Base-by-base conservation (phyloP, 2,888 invertebrate genomes). In the Lepetodrilus schrolli region DNA sequence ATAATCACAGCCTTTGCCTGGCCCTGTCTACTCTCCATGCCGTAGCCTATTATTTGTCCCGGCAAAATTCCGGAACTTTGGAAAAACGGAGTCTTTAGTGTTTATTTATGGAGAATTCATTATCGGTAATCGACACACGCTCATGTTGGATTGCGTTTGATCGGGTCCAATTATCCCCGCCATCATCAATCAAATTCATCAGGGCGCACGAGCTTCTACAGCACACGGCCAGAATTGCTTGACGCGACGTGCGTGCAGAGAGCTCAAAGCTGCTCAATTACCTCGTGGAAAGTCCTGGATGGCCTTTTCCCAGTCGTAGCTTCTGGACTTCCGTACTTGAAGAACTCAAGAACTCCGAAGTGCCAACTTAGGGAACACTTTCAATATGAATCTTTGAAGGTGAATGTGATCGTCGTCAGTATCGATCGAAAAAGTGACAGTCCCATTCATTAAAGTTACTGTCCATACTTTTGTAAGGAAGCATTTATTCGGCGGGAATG, bases 21-120 rank as follows among this genome's bases (percentile, higher is more conserved):
- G 26, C 38, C 43, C 26, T 47, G 68, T 68, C 68, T 68, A 47
- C 68, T 68, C 68, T 26, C 13, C 21, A 10, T n/a, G n/a, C n/a
- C 47, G 26, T 23, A 47, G 30, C 43, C 68, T 68, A 26, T 68
- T 68, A 68, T 68, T 68, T 68, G 4, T 26, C 43, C 43, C 68
- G 23, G 68, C 43, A 47, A 68, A 68, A 68, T 68, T 38, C 68
- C 68, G 68, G 68, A 68, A 68, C 38, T 47, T 43, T 47, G 68
- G 43, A 47, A 68, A 68, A 68, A 43, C 68, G 68, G 43, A 38
- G 68, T 68, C 68, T 68, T 68, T 68, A 68, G 43, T 47, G 68
- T 68, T 68, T 68, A 68, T 68, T 68, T 68, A 68, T 68, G 68
- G 68, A 30, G 68, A 26, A 38, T 68, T 68, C 68, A 68, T 68